Evolutionary conservation across 2,888 invertebrate genomes (phyloP).

Genomic region (Galeopsomyia nigrocyanea): DNA sequence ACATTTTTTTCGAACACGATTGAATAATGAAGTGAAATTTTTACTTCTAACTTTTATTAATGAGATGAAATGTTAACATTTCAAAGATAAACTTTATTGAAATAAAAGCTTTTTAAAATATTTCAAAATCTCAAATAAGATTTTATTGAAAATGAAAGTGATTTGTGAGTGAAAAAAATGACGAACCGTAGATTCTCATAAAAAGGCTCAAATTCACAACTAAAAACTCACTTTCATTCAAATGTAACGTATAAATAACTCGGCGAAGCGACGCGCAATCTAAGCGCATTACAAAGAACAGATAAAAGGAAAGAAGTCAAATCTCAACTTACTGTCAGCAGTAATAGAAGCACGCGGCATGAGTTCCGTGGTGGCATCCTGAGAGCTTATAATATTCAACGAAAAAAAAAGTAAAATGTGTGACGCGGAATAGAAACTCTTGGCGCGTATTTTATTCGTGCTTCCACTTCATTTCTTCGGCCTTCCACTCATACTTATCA

Average conservation of each 20-base stretch:
- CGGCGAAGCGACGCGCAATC: too few relatives aligned
- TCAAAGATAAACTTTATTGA: too few relatives aligned
- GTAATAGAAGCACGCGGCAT: conserved; percentile 28
- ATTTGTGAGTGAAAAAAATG: too few relatives aligned
- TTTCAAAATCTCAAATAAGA: too few relatives aligned
- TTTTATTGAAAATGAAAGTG: too few relatives aligned
- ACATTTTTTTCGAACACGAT: neutral
- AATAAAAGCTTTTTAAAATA: too few relatives aligned
- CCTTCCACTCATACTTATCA: conserved; percentile 44
- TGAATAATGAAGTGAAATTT: neutral
- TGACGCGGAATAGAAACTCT: conserved; percentile 34
- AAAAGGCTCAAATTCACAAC: too few relatives aligned
- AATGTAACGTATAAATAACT: too few relatives aligned
- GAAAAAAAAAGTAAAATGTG: neutral
- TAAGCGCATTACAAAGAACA: neutral
- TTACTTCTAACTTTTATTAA: too few relatives aligned
- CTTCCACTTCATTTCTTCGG: conserved; percentile 43
- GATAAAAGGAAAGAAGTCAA: conserved; percentile 12
- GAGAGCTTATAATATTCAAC: conserved; percentile 30
- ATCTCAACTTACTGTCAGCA: conserved; percentile 43
- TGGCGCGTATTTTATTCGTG: conserved; percentile 19
- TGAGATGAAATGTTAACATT: too few relatives aligned
- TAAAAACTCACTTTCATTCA: too few relatives aligned
- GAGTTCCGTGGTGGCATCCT: conserved; percentile 32
- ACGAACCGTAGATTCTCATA: too few relatives aligned